Percentiles rank a stretch among this genome's conserved stretches.
Evolutionary conservation across 1,140 invertebrate species (phyloP).

Genomic region (Caenorhabditis tropicalis): DNA sequence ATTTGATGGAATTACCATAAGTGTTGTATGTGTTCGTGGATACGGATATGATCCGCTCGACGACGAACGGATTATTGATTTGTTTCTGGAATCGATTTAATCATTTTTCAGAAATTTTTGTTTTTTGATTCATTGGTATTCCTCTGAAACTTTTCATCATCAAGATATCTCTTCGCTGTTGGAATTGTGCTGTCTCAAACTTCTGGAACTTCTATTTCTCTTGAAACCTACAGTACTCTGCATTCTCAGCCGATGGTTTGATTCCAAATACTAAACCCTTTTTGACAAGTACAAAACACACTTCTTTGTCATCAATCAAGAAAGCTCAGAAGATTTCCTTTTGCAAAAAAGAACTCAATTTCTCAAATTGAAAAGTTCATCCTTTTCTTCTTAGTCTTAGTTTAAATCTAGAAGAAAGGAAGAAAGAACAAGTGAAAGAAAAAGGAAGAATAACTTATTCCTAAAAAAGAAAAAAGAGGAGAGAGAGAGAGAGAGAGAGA

Average conservation of each 20-base stretch:
- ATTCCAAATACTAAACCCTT: background rate
- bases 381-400: background rate
- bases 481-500: no score
- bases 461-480: background rate
- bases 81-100: constrained; percentile 38
- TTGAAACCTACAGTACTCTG: background rate
- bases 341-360: constrained; percentile 8
- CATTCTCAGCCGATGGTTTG: background rate
- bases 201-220: no score
- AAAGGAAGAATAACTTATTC: background rate
- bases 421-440: background rate
- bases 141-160: no score
- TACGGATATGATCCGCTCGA: constrained; percentile 54
- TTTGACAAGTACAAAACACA: background rate
- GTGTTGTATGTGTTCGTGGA: constrained; percentile 55
- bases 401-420: background rate
- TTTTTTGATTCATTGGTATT: no score
- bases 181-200: no score
- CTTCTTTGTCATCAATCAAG: background rate
- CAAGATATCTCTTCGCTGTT: no score
- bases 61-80: constrained; percentile 43
- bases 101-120: no score
- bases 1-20: constrained; percentile 56
- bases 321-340: no score
- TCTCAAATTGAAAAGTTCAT: constrained; percentile 24